Conservation (phyloP, 2,113 vertebrate species). For the Phainopepla nitens region DNA sequence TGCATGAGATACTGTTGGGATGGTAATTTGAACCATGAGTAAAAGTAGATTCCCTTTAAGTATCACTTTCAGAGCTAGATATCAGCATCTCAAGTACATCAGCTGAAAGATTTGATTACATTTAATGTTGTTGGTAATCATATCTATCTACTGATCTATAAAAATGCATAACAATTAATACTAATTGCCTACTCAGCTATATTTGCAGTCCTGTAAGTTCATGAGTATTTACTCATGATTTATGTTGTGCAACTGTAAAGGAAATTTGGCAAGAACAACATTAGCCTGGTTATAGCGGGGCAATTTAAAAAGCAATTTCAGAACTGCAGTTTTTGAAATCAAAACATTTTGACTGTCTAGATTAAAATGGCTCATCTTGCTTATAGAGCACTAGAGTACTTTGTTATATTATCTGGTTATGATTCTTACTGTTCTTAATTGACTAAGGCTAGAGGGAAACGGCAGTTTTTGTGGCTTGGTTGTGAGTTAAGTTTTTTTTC, state of each 20-base stretch:
- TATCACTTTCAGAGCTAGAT: background rate
- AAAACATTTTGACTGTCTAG: background rate
- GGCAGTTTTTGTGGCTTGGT: background rate
- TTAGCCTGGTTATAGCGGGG: background rate
- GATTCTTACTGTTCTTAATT: background rate
- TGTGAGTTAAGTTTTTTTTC: background rate
- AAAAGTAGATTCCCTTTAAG: background rate
- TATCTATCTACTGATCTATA: background rate
- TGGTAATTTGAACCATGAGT: background rate
- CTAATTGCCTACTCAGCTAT: background rate
- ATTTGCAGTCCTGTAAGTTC: background rate
- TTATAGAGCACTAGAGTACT: background rate
- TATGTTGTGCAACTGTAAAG: background rate
- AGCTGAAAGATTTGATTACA: background rate
- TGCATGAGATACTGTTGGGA: accelerated
- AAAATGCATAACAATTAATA: background rate
- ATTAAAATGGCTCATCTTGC: background rate
- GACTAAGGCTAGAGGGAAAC: background rate
- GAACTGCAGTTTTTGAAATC: background rate
- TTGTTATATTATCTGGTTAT: background rate
- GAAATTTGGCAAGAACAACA: background rate
- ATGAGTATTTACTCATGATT: background rate
- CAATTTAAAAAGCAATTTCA: background rate
- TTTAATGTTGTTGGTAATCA: background rate
- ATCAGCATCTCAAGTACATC: background rate